Evolutionary conservation across 1,140 invertebrate genomes (phyloP), one percentile per base, ranked within the genome.

Genomic region (Drosophila virilis): DNA sequence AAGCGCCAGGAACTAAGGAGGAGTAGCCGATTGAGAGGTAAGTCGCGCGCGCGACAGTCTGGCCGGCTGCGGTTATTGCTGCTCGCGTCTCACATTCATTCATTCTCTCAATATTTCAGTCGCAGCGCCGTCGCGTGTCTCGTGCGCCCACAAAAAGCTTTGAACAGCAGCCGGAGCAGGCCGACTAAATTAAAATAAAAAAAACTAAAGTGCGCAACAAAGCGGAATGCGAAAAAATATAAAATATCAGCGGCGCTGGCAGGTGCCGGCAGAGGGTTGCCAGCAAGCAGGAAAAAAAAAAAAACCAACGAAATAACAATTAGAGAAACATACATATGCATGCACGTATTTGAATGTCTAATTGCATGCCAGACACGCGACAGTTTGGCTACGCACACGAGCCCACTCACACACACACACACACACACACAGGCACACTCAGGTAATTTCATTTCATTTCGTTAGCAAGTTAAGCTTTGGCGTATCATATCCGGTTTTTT

Each of bases 301-400:
- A 58, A 48, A 17, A 28, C 0, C 22, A 28, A 46, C 17, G 28
- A 66, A 82, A 82, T 60, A 65, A 28, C 50, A 51, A 51, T 17
- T 33, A 61, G 13, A 43, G 15, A 38, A 15, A 22, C 13, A 68
- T 33, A 46, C 13, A 45, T 40, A 38, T 22, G 22, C 35, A 70
- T 13, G 54, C 55, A 28, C 54, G 35, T 77, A 74, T 82, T 88
- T 88, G 77, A 80, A 80, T 84, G 77, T 58, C 84, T 89, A 89
- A 89, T 90, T 89, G 84, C 77, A 89, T 89, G 84, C 84, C 77
- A 89, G 84, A 89, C 84, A 89, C 84, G 84, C 84, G 84, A 89
- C 84, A 85, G 50, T 79, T 71, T 46, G 43, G 54, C 50, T 78
- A 70, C 74, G 62, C 48, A 69, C 62, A 70, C 70, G n/a, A 70